phyloP scores from a whole-genome alignment of 2,113 vertebrate genomes.

The Dicentrarchus labrax region DNA sequence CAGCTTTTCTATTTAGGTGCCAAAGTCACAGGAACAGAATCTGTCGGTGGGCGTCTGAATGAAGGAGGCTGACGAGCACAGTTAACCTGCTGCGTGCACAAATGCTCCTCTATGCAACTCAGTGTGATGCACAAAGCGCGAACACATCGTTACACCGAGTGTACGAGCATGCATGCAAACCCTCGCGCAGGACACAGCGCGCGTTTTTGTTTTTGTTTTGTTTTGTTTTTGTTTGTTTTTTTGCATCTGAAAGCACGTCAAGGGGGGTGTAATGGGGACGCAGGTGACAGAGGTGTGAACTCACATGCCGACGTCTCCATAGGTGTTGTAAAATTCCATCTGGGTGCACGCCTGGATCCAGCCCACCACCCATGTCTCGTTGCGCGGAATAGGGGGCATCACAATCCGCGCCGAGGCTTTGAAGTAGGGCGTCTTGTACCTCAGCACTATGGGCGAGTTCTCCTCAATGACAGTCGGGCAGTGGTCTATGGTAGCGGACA shows the following conservation, averaged over 20 bases:
- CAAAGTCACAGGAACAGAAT: conserved; percentile 81
- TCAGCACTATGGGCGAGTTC: conserved; percentile 96
- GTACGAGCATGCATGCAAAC: background rate
- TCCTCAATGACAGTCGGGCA: conserved; percentile 95
- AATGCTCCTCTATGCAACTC: conserved; percentile 65
- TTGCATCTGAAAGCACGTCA: conserved; percentile 12
- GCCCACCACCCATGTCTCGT: conserved; percentile 97
- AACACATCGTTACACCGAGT: background rate
- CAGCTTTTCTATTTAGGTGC: conserved; percentile 75
- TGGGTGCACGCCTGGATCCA: conserved; percentile 99
- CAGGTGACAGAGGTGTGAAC: conserved; percentile 70
- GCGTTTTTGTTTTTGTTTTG: background rate
- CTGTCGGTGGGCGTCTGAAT: conserved; percentile 79
- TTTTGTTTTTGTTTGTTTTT: background rate
- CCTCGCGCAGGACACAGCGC: background rate
- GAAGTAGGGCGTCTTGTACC: conserved; percentile 98
- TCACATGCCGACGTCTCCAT: conserved; percentile 95
- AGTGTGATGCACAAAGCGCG: conserved; percentile 21
- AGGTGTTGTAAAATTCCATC: conserved; percentile 99
- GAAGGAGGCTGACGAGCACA: conserved; percentile 66
- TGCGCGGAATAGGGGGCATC: conserved; percentile 94
- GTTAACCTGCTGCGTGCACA: conserved; percentile 75
- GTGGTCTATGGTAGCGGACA: conserved; percentile 95
- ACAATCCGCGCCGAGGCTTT: conserved; percentile 94
- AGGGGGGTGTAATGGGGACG: background rate